Percentiles rank a stretch among this genome's conserved stretches.
phyloP scores from a whole-genome alignment of 1,140 invertebrate species.

The Ctenoplectra terminalis region DNA sequence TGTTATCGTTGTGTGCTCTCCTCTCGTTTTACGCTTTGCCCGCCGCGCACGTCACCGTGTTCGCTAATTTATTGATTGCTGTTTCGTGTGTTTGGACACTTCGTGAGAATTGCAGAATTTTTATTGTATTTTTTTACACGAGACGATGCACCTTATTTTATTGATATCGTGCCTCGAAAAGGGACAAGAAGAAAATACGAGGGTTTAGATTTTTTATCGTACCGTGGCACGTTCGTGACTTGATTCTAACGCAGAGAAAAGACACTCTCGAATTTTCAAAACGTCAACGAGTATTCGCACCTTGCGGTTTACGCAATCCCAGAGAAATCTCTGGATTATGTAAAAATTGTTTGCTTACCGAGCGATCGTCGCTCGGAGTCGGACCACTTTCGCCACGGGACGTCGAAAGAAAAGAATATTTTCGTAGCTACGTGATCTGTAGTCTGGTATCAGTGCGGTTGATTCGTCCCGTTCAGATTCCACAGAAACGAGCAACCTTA shows the following conservation, averaged over 20 bases:
- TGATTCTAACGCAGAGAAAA: background rate
- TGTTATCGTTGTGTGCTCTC: constrained; percentile 38
- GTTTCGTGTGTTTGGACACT: background rate
- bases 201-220: too few relatives aligned
- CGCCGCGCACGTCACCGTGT: background rate
- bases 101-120: background rate
- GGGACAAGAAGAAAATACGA: too few relatives aligned
- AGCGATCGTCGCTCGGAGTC: background rate
- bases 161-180: too few relatives aligned
- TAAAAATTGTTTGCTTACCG: constrained; percentile 25
- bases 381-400: background rate
- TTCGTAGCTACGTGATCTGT: constrained; percentile 30
- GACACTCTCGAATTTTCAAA: background rate
- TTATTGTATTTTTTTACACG: background rate
- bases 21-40: constrained; percentile 28
- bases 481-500: constrained; percentile 31
- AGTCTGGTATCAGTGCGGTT: background rate
- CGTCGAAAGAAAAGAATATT: background rate
- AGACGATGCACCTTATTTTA: background rate
- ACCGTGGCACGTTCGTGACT: too few relatives aligned
- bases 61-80: constrained; percentile 40
- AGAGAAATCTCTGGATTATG: constrained; percentile 13
- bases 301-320: background rate
- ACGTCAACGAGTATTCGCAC: background rate
- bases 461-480: constrained; percentile 1